Base-by-base conservation (phyloP, 2,888 invertebrate genomes). In the Tetragonula carbonaria region DNA sequence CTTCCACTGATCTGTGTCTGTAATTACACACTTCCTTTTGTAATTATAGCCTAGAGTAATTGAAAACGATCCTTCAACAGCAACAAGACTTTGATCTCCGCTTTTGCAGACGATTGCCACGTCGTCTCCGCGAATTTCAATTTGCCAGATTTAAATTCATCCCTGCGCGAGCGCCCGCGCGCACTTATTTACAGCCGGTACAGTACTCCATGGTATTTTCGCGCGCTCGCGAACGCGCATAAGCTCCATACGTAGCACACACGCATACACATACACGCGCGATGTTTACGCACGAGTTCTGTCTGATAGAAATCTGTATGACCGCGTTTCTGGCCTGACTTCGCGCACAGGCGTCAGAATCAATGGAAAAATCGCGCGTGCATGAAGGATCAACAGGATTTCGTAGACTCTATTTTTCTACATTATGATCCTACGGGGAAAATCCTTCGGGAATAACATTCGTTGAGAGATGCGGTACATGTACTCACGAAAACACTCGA, bases 1-100 rank as follows among this genome's bases (percentile, higher is more conserved):
- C 45, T 45, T 11, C 45, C 8, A 8, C 8, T 8, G 45, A 8
- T 8, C 45, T 55, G 59, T 18, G 72, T 80, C 81, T 75, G 65
- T 84, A 87, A 83, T 87, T 87, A 87, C 77, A 83, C 77, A 74
- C 79, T 79, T n/a, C 80, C 87, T 87, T 45, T 87, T 87, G 81
- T 87, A 86, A 87, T 87, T 87, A 79, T 73, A 73, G 53, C 45
- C 23, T 28, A n/a, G 23, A 50, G 66, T 86, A 86, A 87, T 86
- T 84, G 87, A 83, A 87, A 87, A 86, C 70, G 83, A 87, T 87
- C 70, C 70, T 62, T 74, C 66, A 68, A 33, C 79, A 63, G 74
- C 28, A 59, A 55, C 16, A 75, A 82, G 73, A 86, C 80, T 85
- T 82, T 76, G 86, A 86, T 86, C 78, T 65, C 45, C 33, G 65